Percentiles rank a stretch among this genome's conserved stretches.
These are phyloP conservation scores for Bovichtus diacanthus DNA, from an alignment of 2,797 vertebrate species.

Conservation along the genomic window DNA sequence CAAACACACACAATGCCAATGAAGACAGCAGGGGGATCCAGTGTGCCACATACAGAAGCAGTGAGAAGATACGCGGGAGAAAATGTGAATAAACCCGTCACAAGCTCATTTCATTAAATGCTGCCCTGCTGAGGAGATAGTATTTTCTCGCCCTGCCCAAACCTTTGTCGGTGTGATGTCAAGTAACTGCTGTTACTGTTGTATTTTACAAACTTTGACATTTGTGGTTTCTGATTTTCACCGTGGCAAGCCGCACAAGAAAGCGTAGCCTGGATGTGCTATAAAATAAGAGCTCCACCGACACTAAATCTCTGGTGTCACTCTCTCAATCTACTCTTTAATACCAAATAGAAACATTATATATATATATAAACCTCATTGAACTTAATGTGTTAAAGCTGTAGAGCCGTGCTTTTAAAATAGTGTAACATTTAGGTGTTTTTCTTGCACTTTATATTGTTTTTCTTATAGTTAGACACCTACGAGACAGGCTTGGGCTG, in stretches of 20 bases:
- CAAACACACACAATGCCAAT: constrained; percentile 23
- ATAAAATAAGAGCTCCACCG: not conserved
- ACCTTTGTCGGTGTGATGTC: not conserved
- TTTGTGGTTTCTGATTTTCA: not conserved
- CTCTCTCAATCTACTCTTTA: no score
- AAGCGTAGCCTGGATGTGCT: not conserved
- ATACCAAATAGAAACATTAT: not conserved
- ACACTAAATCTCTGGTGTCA: no score
- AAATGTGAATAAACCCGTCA: constrained; percentile 31
- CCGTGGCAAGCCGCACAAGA: rapidly evolving
- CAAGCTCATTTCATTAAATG: constrained; percentile 22
- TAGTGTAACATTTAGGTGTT: not conserved
- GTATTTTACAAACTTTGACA: not conserved
- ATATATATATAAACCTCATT: not conserved
- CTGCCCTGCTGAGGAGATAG: constrained; percentile 19
- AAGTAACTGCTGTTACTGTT: no score
- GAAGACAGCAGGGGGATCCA: constrained; percentile 63
- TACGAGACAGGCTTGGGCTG: no score
- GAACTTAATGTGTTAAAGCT: not conserved
- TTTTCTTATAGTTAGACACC: not conserved
- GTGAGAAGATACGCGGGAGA: constrained; percentile 2
- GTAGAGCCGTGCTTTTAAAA: not conserved
- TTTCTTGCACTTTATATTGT: not conserved
- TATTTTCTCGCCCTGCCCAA: not conserved
- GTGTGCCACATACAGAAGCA: constrained; percentile 37